These are phyloP conservation scores for Drosophila vallismaia DNA, from an alignment of 2,888 invertebrate species.

Conservation along the genomic window DNA sequence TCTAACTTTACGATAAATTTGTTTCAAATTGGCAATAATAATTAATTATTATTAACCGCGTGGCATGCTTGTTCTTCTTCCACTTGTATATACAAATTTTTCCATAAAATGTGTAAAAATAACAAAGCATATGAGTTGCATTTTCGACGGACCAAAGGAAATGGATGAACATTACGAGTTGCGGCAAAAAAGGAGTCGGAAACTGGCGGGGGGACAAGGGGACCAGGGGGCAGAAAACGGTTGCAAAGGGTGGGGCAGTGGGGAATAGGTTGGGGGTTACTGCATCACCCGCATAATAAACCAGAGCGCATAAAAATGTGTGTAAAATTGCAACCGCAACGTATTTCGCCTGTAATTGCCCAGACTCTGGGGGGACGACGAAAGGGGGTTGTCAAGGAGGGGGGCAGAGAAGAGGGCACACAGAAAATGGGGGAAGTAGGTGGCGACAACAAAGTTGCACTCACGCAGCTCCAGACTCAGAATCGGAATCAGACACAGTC, in stretches of 20 bases:
- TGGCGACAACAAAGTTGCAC: slow-evolving; percentile 58
- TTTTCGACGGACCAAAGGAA: slow-evolving; percentile 57
- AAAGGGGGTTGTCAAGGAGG: neutral
- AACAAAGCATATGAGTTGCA: slow-evolving; percentile 73
- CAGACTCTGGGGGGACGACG: slow-evolving; percentile 18
- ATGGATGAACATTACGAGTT: slow-evolving; percentile 61
- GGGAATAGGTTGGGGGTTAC: neutral
- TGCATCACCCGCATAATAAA: slow-evolving; percentile 70
- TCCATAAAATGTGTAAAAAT: slow-evolving; percentile 69
- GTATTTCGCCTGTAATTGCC: slow-evolving; percentile 57
- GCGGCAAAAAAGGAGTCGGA: slow-evolving; percentile 20
- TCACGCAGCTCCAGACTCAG: slow-evolving; percentile 35
- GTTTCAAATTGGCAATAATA: too few species aligned
- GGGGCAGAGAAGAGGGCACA: neutral
- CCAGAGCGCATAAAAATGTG: slow-evolving; percentile 50
- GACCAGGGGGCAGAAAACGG: slow-evolving; percentile 1
- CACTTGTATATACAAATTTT: slow-evolving; percentile 45
- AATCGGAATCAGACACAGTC: slow-evolving; percentile 32
- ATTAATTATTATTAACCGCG: neutral
- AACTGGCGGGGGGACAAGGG: neutral
- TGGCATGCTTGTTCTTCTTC: slow-evolving; percentile 27
- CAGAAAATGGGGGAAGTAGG: slow-evolving; percentile 25
- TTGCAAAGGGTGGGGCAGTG: neutral
- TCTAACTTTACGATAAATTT: too few species aligned
- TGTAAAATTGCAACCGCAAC: slow-evolving; percentile 50